These are phyloP conservation scores for Lytechinus pictus DNA, from an alignment of 35 echinoderm and acorn worm genomes.

Conservation along the genomic window DNA sequence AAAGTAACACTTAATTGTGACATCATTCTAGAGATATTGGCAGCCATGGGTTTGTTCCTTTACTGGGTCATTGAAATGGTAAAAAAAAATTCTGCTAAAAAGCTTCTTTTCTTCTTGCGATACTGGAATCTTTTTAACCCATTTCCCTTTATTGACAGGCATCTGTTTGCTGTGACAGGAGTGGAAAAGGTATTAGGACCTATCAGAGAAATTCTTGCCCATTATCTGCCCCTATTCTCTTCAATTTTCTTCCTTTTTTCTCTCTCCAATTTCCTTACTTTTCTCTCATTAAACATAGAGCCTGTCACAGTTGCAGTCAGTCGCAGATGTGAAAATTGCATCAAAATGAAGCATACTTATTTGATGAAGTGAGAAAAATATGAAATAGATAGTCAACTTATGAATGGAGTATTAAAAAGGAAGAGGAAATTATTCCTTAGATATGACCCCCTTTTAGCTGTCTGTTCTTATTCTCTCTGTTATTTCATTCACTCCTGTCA, in stretches of 20 bases:
- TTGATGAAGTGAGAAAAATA: constrained; percentile 42
- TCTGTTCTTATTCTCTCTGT: neutral
- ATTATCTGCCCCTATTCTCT: neutral
- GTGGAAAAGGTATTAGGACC: neutral
- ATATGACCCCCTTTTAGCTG: neutral
- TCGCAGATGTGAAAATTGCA: constrained; percentile 20
- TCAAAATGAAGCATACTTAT: neutral
- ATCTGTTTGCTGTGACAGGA: neutral
- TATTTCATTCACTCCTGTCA: neutral
- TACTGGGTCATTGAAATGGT: neutral
- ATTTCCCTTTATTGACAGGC: constrained; percentile 18
- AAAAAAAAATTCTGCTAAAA: neutral
- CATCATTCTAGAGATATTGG: neutral
- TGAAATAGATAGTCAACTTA: neutral
- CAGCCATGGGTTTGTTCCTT: neutral
- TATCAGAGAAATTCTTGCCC: neutral
- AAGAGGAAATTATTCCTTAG: neutral
- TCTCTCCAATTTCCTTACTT: neutral
- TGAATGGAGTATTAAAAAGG: neutral
- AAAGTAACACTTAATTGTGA: neutral
- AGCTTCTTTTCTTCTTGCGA: neutral
- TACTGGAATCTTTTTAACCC: neutral
- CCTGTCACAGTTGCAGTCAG: neutral
- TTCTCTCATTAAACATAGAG: neutral
- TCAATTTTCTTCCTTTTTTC: no score